A percentile compares a stretch with the other conserved stretches of the same genome.
Conservation (phyloP, 2,888 invertebrate species). For the Ophraella communa region DNA sequence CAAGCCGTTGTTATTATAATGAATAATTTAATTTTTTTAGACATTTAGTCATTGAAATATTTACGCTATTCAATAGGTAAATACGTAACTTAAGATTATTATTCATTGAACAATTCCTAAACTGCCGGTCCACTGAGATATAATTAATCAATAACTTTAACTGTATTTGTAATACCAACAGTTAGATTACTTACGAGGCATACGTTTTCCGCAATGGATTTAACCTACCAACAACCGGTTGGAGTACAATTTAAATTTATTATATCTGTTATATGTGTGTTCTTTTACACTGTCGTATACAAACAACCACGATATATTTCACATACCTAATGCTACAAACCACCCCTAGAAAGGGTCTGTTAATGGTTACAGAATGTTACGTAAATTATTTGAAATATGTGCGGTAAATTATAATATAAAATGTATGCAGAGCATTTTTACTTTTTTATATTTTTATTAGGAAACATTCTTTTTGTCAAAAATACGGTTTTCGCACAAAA, state of each 20-base stretch:
- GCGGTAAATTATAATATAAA: slow-evolving; percentile 7
- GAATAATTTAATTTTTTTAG: too few species aligned
- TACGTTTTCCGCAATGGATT: neutral
- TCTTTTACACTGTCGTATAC: slow-evolving; percentile 6
- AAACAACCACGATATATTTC: neutral
- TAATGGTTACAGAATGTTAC: slow-evolving; percentile 15
- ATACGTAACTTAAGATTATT: too few species aligned
- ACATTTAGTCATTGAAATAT: too few species aligned
- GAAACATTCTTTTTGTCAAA: too few species aligned
- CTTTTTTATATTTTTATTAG: neutral
- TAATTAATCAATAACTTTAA: neutral
- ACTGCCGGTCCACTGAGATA: neutral
- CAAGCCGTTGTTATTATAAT: too few species aligned
- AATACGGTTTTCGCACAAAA: too few species aligned
- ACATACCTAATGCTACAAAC: slow-evolving; percentile 1
- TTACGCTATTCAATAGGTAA: too few species aligned
- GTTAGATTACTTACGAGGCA: neutral
- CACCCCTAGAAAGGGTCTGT: slow-evolving; percentile 13
- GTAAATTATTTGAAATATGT: slow-evolving; percentile 18
- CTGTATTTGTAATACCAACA: neutral
- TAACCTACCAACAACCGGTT: slow-evolving; percentile 7
- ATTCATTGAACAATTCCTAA: neutral
- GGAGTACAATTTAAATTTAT: slow-evolving; percentile 13
- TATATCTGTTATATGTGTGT: neutral
- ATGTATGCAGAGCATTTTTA: neutral